A percentile compares a stretch with the other conserved stretches of the same genome.
These are phyloP conservation scores for Equus quagga DNA, from an alignment of 2,113 vertebrate genomes.

Conservation along the genomic window DNA sequence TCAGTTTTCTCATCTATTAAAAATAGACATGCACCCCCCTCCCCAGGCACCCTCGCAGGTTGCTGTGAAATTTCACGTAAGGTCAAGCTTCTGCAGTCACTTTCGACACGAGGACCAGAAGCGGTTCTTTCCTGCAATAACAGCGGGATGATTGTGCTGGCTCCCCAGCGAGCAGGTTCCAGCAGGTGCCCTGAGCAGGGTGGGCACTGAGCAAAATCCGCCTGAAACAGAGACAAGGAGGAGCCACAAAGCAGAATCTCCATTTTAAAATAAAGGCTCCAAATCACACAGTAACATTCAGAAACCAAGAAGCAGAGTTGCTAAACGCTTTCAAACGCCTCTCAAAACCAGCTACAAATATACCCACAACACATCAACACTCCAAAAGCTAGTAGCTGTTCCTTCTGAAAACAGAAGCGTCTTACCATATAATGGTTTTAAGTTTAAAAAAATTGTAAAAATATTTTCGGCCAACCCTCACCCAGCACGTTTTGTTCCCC, in stretches of 20 bases:
- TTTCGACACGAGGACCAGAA: not conserved
- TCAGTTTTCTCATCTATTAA: conserved; percentile 41
- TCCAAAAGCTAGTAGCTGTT: not conserved
- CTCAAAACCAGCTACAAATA: not conserved
- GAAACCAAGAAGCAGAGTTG: not conserved
- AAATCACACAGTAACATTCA: not conserved
- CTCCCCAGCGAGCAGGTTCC: not conserved
- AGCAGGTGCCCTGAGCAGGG: not conserved
- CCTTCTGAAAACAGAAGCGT: conserved; percentile 34
- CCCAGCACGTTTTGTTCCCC: conserved; percentile 65
- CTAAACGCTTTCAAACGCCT: not conserved
- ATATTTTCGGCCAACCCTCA: not conserved
- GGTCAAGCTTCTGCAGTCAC: not conserved
- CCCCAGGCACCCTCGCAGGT: too few relatives aligned
- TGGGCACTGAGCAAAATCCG: not conserved
- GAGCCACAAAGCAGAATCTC: not conserved
- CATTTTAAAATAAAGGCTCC: not conserved
- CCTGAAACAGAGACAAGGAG: not conserved
- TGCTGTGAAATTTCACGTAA: not conserved
- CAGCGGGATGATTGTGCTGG: not conserved
- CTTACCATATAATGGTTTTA: not conserved
- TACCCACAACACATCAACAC: not conserved
- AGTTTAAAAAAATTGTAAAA: not conserved
- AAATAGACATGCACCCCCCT: not conserved
- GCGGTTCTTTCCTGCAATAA: too few relatives aligned